These are phyloP conservation scores for Kobus ellipsiprymnus DNA, from an alignment of 2,113 vertebrate genomes.

Conservation along the genomic window DNA sequence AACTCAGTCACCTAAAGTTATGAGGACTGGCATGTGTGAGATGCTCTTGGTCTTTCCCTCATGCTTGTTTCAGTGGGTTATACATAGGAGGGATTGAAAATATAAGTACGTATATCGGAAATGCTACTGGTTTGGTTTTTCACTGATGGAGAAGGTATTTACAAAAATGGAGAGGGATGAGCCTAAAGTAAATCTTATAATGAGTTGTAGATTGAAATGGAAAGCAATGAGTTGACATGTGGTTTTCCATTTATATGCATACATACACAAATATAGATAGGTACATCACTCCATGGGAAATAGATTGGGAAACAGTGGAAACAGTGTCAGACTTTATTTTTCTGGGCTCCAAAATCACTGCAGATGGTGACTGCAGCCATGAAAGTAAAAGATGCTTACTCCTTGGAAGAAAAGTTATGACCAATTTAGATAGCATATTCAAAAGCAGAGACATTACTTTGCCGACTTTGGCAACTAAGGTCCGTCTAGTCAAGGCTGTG, in stretches of 20 bases:
- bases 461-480: accelerated
- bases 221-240: not conserved
- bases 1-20: not conserved
- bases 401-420: too few relatives aligned
- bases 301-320: too few relatives aligned
- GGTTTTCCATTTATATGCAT: not conserved
- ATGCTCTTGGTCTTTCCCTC: not conserved
- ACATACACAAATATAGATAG: not conserved
- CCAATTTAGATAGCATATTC: too few relatives aligned
- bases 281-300: too few relatives aligned
- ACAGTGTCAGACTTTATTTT: too few relatives aligned
- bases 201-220: not conserved
- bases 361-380: too few relatives aligned
- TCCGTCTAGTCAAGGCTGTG: too few relatives aligned
- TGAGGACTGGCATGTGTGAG: not conserved
- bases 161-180: not conserved
- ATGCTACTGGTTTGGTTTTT: not conserved
- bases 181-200: not conserved
- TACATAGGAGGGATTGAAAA: not conserved
- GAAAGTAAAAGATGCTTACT: too few relatives aligned
- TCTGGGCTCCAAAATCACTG: too few relatives aligned
- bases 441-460: too few relatives aligned
- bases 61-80: not conserved
- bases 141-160: not conserved
- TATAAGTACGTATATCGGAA: not conserved